Percentiles rank a stretch among this genome's conserved stretches.
phyloP scores from a whole-genome alignment of 1,140 invertebrate species.

The Drosophila murphyi region DNA sequence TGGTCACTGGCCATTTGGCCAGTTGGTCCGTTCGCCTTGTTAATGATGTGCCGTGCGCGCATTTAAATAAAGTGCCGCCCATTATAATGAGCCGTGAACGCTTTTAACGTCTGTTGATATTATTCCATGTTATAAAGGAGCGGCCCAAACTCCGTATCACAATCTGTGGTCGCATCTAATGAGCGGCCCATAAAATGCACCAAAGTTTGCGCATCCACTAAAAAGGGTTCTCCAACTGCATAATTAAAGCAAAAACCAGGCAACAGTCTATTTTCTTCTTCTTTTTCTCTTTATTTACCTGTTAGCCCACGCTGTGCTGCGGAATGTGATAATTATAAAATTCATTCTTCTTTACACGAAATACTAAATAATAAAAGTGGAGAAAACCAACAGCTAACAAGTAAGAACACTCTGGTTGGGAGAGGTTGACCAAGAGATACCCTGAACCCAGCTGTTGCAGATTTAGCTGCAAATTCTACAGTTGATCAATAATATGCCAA shows the following conservation, averaged over 20 bases:
- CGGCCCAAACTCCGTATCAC: conserved; percentile 43
- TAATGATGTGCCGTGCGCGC: conserved; percentile 79
- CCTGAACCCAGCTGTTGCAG: no score
- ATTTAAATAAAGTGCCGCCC: conserved; percentile 81
- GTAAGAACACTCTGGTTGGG: no score
- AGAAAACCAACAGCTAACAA: background rate
- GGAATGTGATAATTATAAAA: conserved; percentile 34
- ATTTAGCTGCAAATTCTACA: no score
- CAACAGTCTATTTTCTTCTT: conserved; percentile 15
- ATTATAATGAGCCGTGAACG: conserved; percentile 74
- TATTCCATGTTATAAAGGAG: conserved; percentile 68
- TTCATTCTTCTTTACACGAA: conserved; percentile 1
- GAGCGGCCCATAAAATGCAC: conserved; percentile 75
- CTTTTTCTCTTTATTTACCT: background rate
- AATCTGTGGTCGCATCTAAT: conserved; percentile 61
- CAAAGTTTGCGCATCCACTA: conserved; percentile 62
- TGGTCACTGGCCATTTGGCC: conserved; percentile 1
- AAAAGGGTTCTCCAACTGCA: conserved; percentile 26
- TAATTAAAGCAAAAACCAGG: conserved; percentile 39
- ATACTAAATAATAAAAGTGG: background rate
- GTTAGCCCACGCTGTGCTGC: conserved; percentile 29
- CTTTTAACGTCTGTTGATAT: conserved; percentile 55
- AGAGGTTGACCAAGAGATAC: no score
- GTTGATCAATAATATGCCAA: no score
- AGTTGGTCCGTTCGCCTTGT: conserved; percentile 67